phyloP scores from a whole-genome alignment of 1,140 invertebrate genomes.

The Plectrocnemia conspersa region DNA sequence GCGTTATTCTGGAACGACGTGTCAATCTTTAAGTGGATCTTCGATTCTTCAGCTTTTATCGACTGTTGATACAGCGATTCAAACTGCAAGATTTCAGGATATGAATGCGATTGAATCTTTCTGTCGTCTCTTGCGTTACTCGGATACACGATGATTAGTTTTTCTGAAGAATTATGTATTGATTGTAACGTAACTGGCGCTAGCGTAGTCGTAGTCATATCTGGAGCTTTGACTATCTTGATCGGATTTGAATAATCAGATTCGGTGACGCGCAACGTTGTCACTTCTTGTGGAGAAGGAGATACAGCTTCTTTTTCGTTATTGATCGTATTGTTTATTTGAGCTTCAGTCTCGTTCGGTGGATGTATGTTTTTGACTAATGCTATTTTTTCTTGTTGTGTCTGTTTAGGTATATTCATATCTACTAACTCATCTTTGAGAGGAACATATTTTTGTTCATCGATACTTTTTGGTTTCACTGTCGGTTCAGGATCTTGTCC shows the following conservation, averaged over 20 bases:
- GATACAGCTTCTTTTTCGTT: neutral
- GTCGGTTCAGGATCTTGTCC: conserved; percentile 40
- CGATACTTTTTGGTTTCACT: conserved; percentile 37
- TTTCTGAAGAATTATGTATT: conserved; percentile 39
- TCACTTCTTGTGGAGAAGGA: neutral
- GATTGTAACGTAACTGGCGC: conserved; percentile 45
- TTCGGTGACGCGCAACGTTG: conserved; percentile 5
- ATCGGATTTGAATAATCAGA: conserved; percentile 21
- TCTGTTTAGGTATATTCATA: conserved; percentile 41
- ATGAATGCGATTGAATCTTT: conserved; percentile 48
- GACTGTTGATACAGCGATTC: conserved; percentile 47
- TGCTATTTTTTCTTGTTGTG: conserved; percentile 49
- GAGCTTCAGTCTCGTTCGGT: conserved; percentile 35
- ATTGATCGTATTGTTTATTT: neutral
- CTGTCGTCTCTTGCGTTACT: conserved; percentile 48
- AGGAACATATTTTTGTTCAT: conserved; percentile 47
- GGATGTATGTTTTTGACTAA: conserved; percentile 44
- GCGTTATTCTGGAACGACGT: conserved; percentile 15
- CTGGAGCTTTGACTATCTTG: conserved; percentile 41
- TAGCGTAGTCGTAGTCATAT: conserved; percentile 44
- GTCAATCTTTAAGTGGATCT: conserved; percentile 17
- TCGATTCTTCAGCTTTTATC: conserved; percentile 30
- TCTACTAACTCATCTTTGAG: conserved; percentile 36
- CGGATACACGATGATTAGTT: conserved; percentile 50
- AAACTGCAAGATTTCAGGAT: conserved; percentile 48